Base-by-base conservation (phyloP, 1,140 invertebrate species). In the Papilio glaucus region DNA sequence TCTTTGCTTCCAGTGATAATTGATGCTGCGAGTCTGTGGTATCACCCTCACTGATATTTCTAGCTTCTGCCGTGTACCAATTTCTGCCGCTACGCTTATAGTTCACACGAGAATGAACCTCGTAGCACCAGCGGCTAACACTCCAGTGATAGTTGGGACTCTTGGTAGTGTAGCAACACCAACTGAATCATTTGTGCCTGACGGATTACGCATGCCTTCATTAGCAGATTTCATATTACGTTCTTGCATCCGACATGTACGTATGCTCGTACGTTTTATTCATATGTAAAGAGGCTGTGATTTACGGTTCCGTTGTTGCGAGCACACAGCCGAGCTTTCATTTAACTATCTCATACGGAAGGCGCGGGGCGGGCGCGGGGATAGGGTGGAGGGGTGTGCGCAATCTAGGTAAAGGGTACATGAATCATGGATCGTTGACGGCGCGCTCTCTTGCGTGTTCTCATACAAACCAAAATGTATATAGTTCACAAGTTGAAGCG, bases 261-360 rank as follows among this genome's bases (percentile, higher is more conserved):
- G 60, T 18, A 37, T 13, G 24, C 26, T 49, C 45, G 4, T 49
- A 49, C 45, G 6, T 49, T 57, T 57, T 37, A 62, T 62, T 29
- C 60, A 37, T 37, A 62, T 62, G 60, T 62, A 62, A 33, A 62
- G 33, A 62, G 33, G 60, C 60, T 62, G 26, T 62, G 37, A 62
- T 62, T 62, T 62, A 62, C 60, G 60, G 26, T 37, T 37, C 33
- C 60, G 60, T 62, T 62, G 60, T 62, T 62, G n/a, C 33, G 60
- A 62, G 37, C 37, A 62, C 60, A 62, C 29, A 62, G 33, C n/a
- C 29, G 60, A 62, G 26, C 60, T 62, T 62, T 37, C 60, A 33
- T 37, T 62, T 37, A 33, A 62, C 33, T 62, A 62, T 62, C 60
- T 18, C 60, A 62, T 37, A 18, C 60, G 60, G 15, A 26, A 0